Percentiles rank a stretch among this genome's conserved stretches.
phyloP scores from a whole-genome alignment of 2,113 vertebrate genomes.

The Chauna torquata region DNA sequence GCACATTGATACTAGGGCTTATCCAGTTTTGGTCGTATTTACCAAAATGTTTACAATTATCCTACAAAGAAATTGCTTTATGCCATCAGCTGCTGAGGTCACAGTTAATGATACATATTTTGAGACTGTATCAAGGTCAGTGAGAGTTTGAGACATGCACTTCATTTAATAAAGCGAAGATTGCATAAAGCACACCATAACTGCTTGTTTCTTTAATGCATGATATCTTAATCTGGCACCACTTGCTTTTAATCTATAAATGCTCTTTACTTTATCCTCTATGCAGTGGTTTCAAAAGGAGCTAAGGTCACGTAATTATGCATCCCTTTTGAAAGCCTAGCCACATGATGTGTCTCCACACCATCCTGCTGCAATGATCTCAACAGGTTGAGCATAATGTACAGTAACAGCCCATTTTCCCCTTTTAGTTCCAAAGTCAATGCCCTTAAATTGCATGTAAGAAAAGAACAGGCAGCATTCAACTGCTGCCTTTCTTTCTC shows the following conservation, averaged over 20 bases:
- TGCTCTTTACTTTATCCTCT: background rate
- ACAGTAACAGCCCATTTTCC: background rate
- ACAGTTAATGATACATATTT: background rate
- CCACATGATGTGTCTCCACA: background rate
- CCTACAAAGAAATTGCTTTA: background rate
- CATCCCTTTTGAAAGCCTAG: background rate
- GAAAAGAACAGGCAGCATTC: background rate
- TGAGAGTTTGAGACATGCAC: background rate
- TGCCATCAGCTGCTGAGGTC: background rate
- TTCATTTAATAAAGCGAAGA: conserved; percentile 15
- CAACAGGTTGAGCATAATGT: background rate
- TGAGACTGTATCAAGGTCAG: background rate
- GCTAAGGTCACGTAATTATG: background rate
- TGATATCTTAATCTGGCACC: background rate
- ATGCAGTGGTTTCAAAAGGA: background rate
- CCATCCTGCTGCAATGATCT: background rate
- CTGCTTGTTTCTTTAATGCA: background rate
- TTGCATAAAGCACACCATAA: background rate
- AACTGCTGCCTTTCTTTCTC: background rate
- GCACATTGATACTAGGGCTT: background rate
- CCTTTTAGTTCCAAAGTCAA: background rate
- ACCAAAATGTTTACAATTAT: background rate
- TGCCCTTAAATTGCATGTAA: background rate
- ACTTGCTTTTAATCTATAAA: background rate
- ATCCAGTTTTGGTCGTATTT: background rate